Evolutionary conservation across 1,140 invertebrate genomes (phyloP).

Genomic region (Penaeus vannamei): DNA sequence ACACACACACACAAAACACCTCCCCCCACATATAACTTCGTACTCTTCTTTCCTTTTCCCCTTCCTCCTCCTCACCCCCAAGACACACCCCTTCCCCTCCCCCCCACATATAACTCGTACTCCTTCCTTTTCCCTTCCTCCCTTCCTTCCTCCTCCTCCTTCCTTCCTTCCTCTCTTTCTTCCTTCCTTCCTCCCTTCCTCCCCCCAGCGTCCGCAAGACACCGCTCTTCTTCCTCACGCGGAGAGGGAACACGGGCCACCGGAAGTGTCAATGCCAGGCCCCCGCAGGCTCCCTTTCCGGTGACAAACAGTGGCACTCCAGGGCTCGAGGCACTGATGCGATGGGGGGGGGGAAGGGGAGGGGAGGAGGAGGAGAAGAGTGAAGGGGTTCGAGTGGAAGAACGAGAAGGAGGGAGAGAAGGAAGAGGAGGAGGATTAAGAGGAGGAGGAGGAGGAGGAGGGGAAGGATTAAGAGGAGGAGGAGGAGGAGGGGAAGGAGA

Average conservation of each 20-base stretch:
- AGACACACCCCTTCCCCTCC: too few relatives aligned
- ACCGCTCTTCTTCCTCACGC: not conserved
- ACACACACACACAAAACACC: too few relatives aligned
- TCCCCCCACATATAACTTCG: too few relatives aligned
- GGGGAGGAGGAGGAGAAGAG: not conserved
- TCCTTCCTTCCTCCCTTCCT: not conserved
- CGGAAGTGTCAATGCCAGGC: slow-evolving; percentile 30
- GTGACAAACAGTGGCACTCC: too few relatives aligned
- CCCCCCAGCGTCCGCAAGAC: not conserved
- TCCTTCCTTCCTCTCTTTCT: not conserved
- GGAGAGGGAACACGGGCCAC: not conserved
- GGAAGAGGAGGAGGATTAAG: not conserved
- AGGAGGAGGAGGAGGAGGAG: not conserved
- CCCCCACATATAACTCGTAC: not conserved
- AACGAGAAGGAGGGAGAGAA: not conserved
- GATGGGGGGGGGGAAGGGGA: not conserved
- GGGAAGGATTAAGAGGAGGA: not conserved
- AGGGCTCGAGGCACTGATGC: not conserved
- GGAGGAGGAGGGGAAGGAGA: not conserved
- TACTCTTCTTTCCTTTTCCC: too few relatives aligned
- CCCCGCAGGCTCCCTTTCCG: not conserved
- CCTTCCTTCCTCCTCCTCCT: not conserved
- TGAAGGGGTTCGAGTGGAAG: not conserved
- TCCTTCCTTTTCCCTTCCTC: not conserved
- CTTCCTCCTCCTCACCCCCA: too few relatives aligned